Evolutionary conservation across 1,140 invertebrate genomes (phyloP).

Genomic region (Antheraea pernyi): DNA sequence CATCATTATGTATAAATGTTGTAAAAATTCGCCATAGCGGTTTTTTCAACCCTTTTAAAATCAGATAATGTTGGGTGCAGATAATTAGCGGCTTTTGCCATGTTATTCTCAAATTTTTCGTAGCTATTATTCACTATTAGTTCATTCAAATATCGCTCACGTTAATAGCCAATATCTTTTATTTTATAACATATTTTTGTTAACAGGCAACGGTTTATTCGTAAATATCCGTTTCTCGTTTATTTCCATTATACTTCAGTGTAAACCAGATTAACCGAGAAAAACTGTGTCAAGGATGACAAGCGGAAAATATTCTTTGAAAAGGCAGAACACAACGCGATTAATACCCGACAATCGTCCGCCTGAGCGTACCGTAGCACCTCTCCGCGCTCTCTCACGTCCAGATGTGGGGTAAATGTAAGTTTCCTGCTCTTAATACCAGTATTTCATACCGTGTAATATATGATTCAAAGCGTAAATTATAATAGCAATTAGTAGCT

Average conservation of each 20-base stretch:
- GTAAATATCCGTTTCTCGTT: constrained; percentile 1
- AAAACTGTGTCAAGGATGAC: constrained; percentile 61
- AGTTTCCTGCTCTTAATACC: constrained; percentile 10
- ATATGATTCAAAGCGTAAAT: too few species aligned
- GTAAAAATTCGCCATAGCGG: too few species aligned
- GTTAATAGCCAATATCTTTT: neutral
- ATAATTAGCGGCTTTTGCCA: neutral
- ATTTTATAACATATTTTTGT: neutral
- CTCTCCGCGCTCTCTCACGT: neutral
- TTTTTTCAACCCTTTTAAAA: too few species aligned
- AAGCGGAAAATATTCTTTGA: constrained; percentile 62
- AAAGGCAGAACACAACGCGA: constrained; percentile 35
- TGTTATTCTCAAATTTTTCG: neutral
- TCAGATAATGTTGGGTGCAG: too few species aligned
- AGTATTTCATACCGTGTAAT: constrained; percentile 6
- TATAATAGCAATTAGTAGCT: too few species aligned
- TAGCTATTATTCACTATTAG: too few species aligned
- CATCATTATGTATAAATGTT: too few species aligned
- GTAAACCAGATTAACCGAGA: constrained; percentile 18
- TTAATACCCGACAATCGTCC: constrained; percentile 11
- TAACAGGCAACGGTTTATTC: neutral
- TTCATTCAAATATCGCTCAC: too few species aligned
- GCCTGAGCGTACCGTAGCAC: constrained; percentile 4
- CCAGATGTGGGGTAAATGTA: constrained; percentile 10
- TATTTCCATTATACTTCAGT: constrained; percentile 9